phyloP scores from a whole-genome alignment of 2,113 vertebrate species.

The Chauna torquata region DNA sequence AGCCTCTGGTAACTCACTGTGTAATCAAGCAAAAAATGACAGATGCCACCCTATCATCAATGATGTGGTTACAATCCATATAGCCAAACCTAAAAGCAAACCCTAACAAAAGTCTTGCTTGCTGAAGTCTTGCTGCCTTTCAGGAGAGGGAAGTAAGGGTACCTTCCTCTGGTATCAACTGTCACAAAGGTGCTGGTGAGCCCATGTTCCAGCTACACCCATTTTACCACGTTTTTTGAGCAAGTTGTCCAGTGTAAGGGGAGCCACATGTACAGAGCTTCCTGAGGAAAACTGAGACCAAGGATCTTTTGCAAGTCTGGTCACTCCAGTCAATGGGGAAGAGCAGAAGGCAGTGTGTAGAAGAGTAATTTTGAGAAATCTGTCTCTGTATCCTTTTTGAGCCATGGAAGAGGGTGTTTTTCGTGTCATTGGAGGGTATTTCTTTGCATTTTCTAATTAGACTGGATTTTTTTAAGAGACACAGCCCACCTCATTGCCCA shows the following conservation, averaged over 20 bases:
- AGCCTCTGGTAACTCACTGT: neutral
- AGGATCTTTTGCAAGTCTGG: neutral
- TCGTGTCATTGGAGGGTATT: neutral
- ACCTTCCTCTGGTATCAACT: neutral
- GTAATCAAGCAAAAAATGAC: neutral
- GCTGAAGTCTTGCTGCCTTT: neutral
- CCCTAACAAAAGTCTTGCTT: neutral
- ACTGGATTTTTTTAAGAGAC: neutral
- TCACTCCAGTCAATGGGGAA: neutral
- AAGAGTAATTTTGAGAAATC: neutral
- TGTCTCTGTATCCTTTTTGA: neutral
- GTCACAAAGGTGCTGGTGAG: neutral
- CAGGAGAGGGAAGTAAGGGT: neutral
- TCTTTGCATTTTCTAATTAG: neutral
- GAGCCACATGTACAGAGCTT: neutral
- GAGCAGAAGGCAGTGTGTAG: neutral
- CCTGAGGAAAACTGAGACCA: neutral
- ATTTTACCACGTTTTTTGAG: neutral
- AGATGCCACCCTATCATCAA: neutral
- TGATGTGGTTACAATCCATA: neutral
- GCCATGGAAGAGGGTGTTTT: neutral
- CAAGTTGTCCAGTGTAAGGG: neutral
- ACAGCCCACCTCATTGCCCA: neutral
- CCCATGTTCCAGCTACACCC: neutral
- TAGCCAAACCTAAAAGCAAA: neutral